Evolutionary conservation across 2,113 vertebrate genomes (phyloP).

Genomic region (Elachura formosa): DNA sequence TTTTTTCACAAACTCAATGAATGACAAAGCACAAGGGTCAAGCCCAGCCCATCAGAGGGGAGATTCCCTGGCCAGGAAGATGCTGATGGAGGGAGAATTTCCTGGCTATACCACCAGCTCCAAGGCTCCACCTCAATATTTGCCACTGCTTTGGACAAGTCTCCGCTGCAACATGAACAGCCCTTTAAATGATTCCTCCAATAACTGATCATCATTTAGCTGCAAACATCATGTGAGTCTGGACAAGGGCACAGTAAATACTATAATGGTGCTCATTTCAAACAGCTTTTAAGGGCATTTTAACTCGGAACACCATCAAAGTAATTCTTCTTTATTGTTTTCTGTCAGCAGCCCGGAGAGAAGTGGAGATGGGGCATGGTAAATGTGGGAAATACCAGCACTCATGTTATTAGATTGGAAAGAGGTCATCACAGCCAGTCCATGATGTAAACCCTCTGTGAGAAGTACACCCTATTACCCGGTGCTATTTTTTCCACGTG

Average conservation of each 20-base stretch:
- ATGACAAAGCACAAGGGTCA: not conserved
- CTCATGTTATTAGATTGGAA: not conserved
- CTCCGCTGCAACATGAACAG: not conserved
- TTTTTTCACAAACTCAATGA: not conserved
- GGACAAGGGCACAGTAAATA: conserved; percentile 18
- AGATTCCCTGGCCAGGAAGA: not conserved
- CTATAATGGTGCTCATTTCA: not conserved
- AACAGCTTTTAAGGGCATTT: conserved; percentile 38
- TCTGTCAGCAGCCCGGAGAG: not conserved
- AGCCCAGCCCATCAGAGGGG: not conserved
- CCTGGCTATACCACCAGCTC: not conserved
- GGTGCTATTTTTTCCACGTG: not conserved
- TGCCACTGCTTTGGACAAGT: not conserved
- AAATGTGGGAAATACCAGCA: not conserved
- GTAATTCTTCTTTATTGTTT: conserved; percentile 47
- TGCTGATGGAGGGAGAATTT: not conserved
- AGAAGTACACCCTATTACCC: not conserved
- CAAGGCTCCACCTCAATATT: not conserved
- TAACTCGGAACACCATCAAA: not conserved
- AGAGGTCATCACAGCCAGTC: not conserved
- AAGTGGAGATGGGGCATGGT: not conserved
- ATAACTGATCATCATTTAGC: not conserved
- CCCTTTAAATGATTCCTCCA: not conserved
- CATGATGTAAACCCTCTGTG: not conserved
- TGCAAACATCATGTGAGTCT: not conserved